Evolutionary conservation across 2,888 invertebrate species (phyloP).

Genomic region (Heterodera filipjevi): DNA sequence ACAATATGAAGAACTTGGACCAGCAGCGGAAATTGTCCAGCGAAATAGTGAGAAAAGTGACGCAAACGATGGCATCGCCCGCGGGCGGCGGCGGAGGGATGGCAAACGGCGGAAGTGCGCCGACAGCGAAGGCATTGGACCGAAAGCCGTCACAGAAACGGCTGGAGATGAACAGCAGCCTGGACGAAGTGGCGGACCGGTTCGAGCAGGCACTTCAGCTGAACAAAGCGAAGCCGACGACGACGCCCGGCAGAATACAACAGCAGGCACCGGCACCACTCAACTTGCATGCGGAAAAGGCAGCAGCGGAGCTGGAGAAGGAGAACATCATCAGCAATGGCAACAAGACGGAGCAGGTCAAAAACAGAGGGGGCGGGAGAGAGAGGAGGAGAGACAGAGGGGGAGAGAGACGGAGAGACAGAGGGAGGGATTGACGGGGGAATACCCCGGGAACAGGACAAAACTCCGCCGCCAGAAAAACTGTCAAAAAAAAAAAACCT

Average conservation of each 20-base stretch:
- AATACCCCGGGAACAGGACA: too few relatives aligned
- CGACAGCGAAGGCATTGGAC: neutral
- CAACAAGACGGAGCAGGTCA: neutral
- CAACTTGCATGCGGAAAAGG: conserved; percentile 5
- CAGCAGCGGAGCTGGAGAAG: conserved; percentile 34
- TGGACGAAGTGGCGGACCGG: conserved; percentile 27
- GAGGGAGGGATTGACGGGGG: too few relatives aligned
- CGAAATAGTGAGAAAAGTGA: neutral
- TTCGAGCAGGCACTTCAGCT: conserved; percentile 25
- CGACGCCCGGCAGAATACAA: neutral
- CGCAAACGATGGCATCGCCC: neutral
- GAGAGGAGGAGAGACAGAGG: neutral
- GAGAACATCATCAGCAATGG: conserved; percentile 38
- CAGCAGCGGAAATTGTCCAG: conserved; percentile 67
- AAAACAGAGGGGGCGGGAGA: neutral
- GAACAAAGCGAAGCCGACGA: neutral
- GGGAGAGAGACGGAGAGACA: neutral
- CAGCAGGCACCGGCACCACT: neutral
- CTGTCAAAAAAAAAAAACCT: too few relatives aligned
- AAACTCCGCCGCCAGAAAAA: too few relatives aligned
- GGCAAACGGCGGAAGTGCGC: neutral
- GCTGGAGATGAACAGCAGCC: conserved; percentile 71
- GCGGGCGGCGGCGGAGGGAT: neutral
- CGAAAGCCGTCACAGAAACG: conserved; percentile 24
- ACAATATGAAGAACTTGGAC: conserved; percentile 30